These are phyloP conservation scores for Campylomormyrus tamandua DNA, from an alignment of 2,113 vertebrate genomes.

Conservation along the genomic window DNA sequence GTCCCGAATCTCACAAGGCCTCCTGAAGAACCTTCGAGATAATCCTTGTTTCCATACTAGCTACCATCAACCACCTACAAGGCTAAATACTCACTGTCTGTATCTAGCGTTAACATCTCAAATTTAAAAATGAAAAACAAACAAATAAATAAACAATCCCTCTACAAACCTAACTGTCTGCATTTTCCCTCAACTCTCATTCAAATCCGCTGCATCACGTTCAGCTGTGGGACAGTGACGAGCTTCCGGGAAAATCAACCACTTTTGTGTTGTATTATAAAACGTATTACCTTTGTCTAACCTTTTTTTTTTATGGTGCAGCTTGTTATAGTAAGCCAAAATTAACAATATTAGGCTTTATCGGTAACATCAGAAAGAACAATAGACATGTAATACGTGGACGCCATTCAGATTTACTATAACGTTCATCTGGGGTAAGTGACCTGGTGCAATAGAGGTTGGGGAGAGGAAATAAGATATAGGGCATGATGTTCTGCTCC, in stretches of 20 bases:
- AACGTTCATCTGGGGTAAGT: background rate
- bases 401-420: background rate
- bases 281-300: background rate
- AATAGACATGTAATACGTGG: background rate
- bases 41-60: background rate
- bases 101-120: background rate
- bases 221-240: background rate
- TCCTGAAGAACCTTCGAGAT: background rate
- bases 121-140: background rate
- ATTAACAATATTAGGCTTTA: background rate
- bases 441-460: background rate
- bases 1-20: background rate
- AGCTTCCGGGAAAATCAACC: background rate
- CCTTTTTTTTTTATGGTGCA: background rate
- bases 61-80: background rate
- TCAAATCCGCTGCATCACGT: background rate
- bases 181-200: background rate
- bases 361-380: background rate
- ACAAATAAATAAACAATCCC: too few relatives aligned
- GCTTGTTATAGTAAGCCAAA: background rate
- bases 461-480: background rate
- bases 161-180: background rate
- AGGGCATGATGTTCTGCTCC: background rate
- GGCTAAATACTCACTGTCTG: background rate
- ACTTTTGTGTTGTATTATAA: background rate